Evolutionary conservation across 2,113 vertebrate genomes (phyloP).

Genomic region (Mastomys coucha): DNA sequence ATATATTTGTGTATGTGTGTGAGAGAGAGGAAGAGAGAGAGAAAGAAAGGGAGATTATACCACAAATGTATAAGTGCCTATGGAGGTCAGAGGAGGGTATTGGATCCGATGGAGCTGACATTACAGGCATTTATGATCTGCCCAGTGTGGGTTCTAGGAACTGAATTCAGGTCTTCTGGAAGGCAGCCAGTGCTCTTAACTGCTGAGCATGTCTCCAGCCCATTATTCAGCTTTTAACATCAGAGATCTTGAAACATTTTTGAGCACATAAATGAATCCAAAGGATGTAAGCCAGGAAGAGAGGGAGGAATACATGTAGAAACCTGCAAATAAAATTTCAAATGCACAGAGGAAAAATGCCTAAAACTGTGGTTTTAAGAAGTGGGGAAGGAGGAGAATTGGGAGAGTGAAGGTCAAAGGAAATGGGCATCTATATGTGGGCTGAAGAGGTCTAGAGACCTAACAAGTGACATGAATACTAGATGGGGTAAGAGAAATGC

Average conservation of each 20-base stretch:
- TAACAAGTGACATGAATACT: background rate
- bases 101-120: background rate
- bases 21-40: background rate
- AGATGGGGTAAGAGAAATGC: too few species aligned
- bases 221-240: background rate
- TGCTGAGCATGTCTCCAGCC: background rate
- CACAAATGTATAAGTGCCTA: background rate
- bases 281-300: background rate
- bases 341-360: background rate
- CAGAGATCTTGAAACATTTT: background rate
- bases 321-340: background rate
- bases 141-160: too few species aligned
- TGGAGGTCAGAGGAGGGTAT: background rate
- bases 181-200: background rate
- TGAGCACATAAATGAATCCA: background rate
- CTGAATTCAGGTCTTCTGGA: background rate
- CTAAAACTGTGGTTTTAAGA: background rate
- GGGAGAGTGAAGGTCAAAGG: background rate
- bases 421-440: background rate
- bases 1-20: background rate
- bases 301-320: background rate
- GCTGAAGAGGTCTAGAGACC: background rate
- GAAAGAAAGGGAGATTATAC: background rate
- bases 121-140: background rate
- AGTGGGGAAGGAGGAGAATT: background rate